These are phyloP conservation scores for Cheilosia variabilis DNA, from an alignment of 2,888 invertebrate species.

Conservation along the genomic window DNA sequence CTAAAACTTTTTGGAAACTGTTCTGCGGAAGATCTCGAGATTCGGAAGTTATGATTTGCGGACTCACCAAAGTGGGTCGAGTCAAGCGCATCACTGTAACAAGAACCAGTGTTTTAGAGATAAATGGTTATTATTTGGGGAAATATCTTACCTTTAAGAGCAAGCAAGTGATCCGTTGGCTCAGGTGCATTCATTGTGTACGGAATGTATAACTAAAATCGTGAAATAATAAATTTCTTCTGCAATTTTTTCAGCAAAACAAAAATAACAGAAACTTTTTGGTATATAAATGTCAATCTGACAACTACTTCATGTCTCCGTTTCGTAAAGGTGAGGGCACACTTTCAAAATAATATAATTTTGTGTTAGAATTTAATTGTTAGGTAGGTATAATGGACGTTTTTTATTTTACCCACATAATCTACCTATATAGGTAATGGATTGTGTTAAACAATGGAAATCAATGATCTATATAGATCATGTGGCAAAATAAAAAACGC, in stretches of 20 bases:
- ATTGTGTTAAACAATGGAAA: too few relatives aligned
- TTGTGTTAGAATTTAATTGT: too few relatives aligned
- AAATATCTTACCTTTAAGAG: conserved; percentile 80
- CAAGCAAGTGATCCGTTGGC: conserved; percentile 81
- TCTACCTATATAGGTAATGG: too few relatives aligned
- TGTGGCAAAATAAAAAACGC: too few relatives aligned
- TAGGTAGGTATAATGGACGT: too few relatives aligned
- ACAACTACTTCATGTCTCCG: too few relatives aligned
- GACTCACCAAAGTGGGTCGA: conserved; percentile 93
- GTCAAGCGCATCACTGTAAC: conserved; percentile 95
- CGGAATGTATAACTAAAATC: neutral
- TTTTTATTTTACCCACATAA: too few relatives aligned
- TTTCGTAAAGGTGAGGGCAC: too few relatives aligned
- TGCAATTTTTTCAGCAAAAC: neutral
- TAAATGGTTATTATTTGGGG: too few relatives aligned
- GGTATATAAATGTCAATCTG: too few relatives aligned
- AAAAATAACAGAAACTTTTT: neutral
- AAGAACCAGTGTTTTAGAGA: neutral
- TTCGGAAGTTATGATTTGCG: conserved; percentile 92
- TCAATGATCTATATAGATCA: too few relatives aligned
- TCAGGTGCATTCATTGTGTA: conserved; percentile 80
- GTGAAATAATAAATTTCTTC: neutral
- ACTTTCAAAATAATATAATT: too few relatives aligned
- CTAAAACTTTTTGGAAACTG: conserved; percentile 90
- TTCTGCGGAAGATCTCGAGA: conserved; percentile 93